Conservation (phyloP, 2,888 invertebrate genomes). For the Phragmatobia fuliginosa region DNA sequence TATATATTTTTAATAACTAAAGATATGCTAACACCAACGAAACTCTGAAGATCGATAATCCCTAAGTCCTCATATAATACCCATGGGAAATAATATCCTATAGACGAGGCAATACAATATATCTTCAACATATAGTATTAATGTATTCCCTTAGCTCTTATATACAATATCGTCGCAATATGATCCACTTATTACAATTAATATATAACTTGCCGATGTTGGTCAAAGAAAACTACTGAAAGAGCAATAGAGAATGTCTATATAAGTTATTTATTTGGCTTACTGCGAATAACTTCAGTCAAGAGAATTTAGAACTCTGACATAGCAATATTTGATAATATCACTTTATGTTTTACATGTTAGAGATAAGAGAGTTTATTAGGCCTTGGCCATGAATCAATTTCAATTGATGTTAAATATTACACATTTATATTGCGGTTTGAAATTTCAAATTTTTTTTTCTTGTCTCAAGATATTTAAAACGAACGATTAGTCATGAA, state of each 20-base stretch:
- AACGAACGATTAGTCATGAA: too few species aligned
- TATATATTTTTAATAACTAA: neutral
- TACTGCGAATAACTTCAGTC: constrained; percentile 11
- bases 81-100: constrained; percentile 11
- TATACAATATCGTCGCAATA: constrained; percentile 8
- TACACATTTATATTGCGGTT: too few species aligned
- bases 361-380: neutral
- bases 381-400: neutral
- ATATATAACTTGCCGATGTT: constrained; percentile 1
- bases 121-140: constrained; percentile 3
- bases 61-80: neutral
- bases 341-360: constrained; percentile 6
- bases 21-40: neutral
- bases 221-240: constrained; percentile 13
- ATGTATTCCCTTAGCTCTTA: constrained; percentile 7
- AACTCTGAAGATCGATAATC: constrained; percentile 1
- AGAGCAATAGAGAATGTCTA: constrained; percentile 5
- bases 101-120: neutral
- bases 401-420: neutral
- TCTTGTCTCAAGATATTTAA: too few species aligned
- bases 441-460: too few species aligned
- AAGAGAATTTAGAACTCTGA: constrained; percentile 21
- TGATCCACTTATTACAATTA: constrained; percentile 21
- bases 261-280: constrained; percentile 17
- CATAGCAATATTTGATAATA: constrained; percentile 31